Conservation (phyloP, 2,888 invertebrate genomes). For the Leucophenga montana region DNA sequence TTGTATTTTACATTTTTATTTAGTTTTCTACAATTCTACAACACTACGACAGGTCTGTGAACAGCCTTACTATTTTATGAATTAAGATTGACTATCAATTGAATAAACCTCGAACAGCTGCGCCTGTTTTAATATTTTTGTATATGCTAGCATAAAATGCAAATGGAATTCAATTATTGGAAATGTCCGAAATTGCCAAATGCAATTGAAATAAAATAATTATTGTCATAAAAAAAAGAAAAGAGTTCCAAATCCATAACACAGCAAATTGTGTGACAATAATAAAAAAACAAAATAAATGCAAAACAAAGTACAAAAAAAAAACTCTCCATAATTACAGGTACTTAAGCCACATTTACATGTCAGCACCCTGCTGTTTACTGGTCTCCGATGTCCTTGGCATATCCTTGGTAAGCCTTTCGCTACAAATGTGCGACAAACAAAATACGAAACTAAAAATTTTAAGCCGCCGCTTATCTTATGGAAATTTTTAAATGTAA, state of each 20-base stretch:
- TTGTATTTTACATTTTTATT: too few relatives aligned
- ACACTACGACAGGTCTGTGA: too few relatives aligned
- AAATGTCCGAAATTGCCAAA: neutral
- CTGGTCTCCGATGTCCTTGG: conserved; percentile 1
- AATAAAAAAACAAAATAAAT: neutral
- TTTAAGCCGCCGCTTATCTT: conserved; percentile 58
- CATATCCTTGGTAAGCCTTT: conserved; percentile 36
- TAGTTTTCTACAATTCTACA: too few relatives aligned
- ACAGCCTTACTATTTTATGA: too few relatives aligned
- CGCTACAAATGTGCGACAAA: conserved; percentile 29
- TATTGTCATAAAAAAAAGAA: too few relatives aligned
- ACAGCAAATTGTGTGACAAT: too few relatives aligned
- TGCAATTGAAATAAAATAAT: too few relatives aligned
- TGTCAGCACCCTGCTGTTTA: neutral
- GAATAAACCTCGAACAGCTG: too few relatives aligned
- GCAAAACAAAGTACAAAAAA: neutral
- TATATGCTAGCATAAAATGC: neutral
- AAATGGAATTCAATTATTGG: conserved; percentile 19
- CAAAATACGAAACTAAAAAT: conserved; percentile 50
- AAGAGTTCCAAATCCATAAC: too few relatives aligned
- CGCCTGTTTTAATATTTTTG: too few relatives aligned
- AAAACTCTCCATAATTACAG: conserved; percentile 1
- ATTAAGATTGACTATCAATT: too few relatives aligned
- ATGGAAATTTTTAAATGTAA: conserved; percentile 52
- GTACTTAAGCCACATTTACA: conserved; percentile 21